Base-by-base conservation (phyloP, 2,113 vertebrate genomes). In the Pelvicachromis taeniatus region DNA sequence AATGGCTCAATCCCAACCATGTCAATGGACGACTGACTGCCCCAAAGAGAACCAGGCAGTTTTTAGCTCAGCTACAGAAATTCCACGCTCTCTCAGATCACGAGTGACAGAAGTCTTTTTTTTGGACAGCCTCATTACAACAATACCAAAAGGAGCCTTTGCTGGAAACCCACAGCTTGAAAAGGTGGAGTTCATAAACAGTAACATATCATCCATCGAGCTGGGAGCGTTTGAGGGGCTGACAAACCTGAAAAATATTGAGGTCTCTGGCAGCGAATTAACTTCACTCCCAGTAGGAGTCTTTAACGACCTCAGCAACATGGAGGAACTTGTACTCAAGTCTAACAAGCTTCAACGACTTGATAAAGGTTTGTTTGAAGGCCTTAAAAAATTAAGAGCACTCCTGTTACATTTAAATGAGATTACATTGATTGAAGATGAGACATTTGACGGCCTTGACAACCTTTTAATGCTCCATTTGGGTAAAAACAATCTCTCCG, bases 351-450 rank as follows among this genome's bases (percentile, higher is more conserved):
- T 97, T 31, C 89, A 13, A 6, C 77, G 31, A 19, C 78, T 97
- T 1, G 92, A 96, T 17, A 95, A 91, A 50, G 96, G 96, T 17
- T 87, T 96, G 23, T 97, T 97, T 85, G 93, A 97, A 9, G 89
- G 89, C 21, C 90, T 97, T n/a, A 40, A 9, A 29, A 93, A 94
- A 3, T 13, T 96, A 77, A 68, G 1, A 80, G 81, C 95, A 2
- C 87, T 97, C 7, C 83, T 68, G 2, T 81, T 97, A 83, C 87
- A 96, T 19, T 61, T 33, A 4, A 97, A 97, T 78, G 21, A 93
- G 4, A 96, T 97, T 7, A 21, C 78, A 40, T 89, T 81, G 2
- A 95, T 97, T 80, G 96, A 97, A 78, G 94, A 96, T 4, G 96
- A 94, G 2, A 48, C 92, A 14, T 97, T 97, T 89, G 94, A 97